Evolutionary conservation across 2,888 invertebrate species (phyloP).

Genomic region (Cyaniris semiargus): DNA sequence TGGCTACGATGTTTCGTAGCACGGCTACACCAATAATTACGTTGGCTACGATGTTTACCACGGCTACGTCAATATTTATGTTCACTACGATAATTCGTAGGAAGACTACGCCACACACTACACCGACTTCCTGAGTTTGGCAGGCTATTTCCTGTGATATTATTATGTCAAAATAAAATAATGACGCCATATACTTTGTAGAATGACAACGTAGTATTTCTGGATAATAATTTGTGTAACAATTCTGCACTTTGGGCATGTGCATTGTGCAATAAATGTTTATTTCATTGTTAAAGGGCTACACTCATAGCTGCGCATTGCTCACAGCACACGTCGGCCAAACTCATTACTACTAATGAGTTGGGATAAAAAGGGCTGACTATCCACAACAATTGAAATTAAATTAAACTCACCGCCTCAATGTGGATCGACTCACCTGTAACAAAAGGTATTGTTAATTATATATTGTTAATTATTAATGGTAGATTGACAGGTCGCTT

Average conservation of each 20-base stretch:
- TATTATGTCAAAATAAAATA: neutral
- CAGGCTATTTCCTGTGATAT: neutral
- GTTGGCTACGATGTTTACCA: neutral
- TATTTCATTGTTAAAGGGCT: neutral
- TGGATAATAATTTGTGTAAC: neutral
- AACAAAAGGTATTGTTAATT: slow-evolving; percentile 21
- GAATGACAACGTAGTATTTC: neutral
- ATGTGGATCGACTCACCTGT: neutral
- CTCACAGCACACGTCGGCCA: neutral
- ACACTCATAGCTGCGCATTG: neutral
- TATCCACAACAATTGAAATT: slow-evolving; percentile 10
- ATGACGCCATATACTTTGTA: neutral
- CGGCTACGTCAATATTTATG: neutral
- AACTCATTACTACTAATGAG: slow-evolving; percentile 8
- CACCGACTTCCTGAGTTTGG: neutral
- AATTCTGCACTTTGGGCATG: neutral
- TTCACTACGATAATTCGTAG: neutral
- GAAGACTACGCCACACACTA: neutral
- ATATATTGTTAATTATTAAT: too few relatives aligned
- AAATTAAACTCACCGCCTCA: neutral
- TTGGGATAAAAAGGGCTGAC: neutral
- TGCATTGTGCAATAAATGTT: neutral
- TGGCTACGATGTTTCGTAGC: neutral
- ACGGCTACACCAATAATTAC: neutral
- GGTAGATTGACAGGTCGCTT: too few relatives aligned